These are phyloP conservation scores for Scelioninae gen. 1 DNA, from an alignment of 2,888 invertebrate species.

Conservation along the genomic window DNA sequence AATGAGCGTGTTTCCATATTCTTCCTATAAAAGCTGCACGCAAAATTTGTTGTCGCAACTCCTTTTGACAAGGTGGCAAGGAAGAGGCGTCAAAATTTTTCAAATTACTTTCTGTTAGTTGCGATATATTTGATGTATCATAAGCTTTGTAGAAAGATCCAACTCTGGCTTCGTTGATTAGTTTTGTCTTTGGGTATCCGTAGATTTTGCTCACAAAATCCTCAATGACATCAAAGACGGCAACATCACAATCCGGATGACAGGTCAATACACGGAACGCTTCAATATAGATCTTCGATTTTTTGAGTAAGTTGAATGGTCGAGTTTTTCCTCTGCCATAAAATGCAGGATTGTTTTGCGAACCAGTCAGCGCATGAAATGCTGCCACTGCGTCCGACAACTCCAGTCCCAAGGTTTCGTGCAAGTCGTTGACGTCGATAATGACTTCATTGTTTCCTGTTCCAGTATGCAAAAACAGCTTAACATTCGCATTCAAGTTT, in stretches of 20 bases:
- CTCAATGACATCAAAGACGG: conserved; percentile 1
- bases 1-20: conserved; percentile 11
- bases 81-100: conserved; percentile 55
- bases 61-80: conserved; percentile 49
- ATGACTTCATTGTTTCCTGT: conserved; percentile 56
- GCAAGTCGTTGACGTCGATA: conserved; percentile 60
- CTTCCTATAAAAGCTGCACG: conserved; percentile 38
- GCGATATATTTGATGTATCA: not conserved
- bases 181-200: conserved; percentile 3
- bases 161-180: conserved; percentile 24
- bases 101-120: conserved; percentile 33
- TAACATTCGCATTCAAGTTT: not conserved
- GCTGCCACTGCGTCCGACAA: conserved; percentile 48
- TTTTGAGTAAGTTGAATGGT: conserved; percentile 11
- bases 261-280: not conserved
- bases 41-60: conserved; percentile 50
- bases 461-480: conserved; percentile 60
- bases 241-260: conserved; percentile 5
- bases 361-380: conserved; percentile 53
- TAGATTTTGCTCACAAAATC: conserved; percentile 33
- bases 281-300: conserved; percentile 13
- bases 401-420: conserved; percentile 48
- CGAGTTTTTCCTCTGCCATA: conserved; percentile 27
- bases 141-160: conserved; percentile 28
- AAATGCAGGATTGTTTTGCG: conserved; percentile 61